Conservation (phyloP, 2,113 vertebrate genomes). For the Lampris incognitus region DNA sequence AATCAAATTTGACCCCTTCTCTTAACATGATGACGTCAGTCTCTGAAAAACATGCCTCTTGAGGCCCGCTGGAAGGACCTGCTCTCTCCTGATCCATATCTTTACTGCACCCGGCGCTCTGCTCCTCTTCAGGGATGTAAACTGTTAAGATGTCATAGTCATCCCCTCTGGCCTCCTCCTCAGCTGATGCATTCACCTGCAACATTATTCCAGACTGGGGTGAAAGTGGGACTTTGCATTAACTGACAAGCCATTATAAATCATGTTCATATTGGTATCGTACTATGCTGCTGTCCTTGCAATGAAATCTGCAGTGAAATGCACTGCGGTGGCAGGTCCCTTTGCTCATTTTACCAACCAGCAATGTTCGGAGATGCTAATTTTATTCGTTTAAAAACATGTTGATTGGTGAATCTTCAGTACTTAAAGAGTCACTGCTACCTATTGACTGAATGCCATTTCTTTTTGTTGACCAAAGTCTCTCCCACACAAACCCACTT, state of each 20-base stretch:
- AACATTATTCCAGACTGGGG: slow-evolving; percentile 21
- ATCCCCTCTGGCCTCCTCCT: slow-evolving; percentile 75
- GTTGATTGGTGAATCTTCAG: no score
- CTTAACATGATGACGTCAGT: slow-evolving; percentile 48
- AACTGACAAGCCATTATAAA: neutral
- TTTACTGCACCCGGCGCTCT: slow-evolving; percentile 51
- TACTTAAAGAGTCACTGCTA: no score
- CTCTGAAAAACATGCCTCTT: slow-evolving; percentile 48
- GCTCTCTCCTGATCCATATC: slow-evolving; percentile 46
- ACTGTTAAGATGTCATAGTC: slow-evolving; percentile 82
- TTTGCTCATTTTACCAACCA: neutral
- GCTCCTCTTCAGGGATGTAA: slow-evolving; percentile 81
- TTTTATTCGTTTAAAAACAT: no score
- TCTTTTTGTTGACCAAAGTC: no score
- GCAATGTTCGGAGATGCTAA: no score
- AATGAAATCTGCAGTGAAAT: no score
- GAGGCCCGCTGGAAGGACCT: slow-evolving; percentile 44
- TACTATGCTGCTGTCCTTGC: no score
- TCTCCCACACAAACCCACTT: slow-evolving; percentile 13
- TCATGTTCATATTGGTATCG: no score
- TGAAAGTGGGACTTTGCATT: neutral
- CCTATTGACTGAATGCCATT: no score
- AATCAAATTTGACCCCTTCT: slow-evolving; percentile 52
- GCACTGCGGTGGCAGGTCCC: no score
- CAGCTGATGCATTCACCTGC: slow-evolving; percentile 75